Evolutionary conservation across 2,888 invertebrate genomes (phyloP).

Genomic region (Arrhopalites spinosus): DNA sequence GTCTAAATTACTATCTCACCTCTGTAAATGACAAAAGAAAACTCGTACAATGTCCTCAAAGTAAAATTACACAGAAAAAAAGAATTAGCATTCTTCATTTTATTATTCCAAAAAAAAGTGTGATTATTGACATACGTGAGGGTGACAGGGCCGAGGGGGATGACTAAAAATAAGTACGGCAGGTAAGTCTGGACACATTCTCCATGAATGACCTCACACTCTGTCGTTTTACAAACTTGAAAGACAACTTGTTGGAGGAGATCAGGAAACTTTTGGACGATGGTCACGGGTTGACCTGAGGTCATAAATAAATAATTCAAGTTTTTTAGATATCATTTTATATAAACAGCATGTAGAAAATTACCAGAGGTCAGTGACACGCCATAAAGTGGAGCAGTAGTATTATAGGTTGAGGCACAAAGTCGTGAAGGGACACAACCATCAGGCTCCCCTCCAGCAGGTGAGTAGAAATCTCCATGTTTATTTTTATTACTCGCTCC

Average conservation of each 20-base stretch:
- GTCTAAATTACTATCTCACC: too few relatives aligned
- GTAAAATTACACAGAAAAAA: too few relatives aligned
- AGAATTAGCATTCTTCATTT: too few relatives aligned
- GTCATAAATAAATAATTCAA: too few relatives aligned
- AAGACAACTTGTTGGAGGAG: slow-evolving; percentile 60
- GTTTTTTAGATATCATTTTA: too few relatives aligned
- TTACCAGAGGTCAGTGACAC: too few relatives aligned
- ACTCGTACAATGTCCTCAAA: too few relatives aligned
- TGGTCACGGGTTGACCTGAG: slow-evolving; percentile 89
- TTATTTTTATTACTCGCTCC: slow-evolving; percentile 19
- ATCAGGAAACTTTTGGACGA: slow-evolving; percentile 72
- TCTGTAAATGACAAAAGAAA: too few relatives aligned
- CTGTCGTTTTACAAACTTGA: slow-evolving; percentile 85
- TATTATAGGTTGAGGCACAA: slow-evolving; percentile 87
- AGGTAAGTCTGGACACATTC: slow-evolving; percentile 91
- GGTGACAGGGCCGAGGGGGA: slow-evolving; percentile 87
- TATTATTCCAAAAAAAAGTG: too few relatives aligned
- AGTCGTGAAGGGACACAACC: slow-evolving; percentile 72
- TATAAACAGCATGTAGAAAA: too few relatives aligned
- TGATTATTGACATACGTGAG: too few relatives aligned
- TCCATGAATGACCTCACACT: slow-evolving; percentile 86
- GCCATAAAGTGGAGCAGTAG: slow-evolving; percentile 77
- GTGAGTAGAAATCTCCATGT: slow-evolving; percentile 39
- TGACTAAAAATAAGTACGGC: slow-evolving; percentile 87
- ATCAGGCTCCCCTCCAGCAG: slow-evolving; percentile 13